Base-by-base conservation (phyloP, 2,888 invertebrate species). In the Hesperia comma region DNA sequence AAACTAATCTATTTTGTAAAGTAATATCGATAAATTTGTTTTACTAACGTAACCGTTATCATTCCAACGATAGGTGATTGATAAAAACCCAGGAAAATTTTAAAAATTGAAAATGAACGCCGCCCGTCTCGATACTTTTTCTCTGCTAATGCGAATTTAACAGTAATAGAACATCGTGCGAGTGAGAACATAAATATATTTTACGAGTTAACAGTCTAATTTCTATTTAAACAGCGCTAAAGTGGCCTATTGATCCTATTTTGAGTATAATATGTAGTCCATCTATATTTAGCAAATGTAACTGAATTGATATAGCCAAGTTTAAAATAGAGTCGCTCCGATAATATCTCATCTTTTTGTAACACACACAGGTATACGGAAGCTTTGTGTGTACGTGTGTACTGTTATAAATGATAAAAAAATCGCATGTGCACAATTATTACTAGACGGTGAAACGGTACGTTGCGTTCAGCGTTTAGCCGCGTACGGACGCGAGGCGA, bases 391-490 rank as follows among this genome's bases (percentile, higher is more conserved):
- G 26, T 53, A 32, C 15, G 19, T 49, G 10, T 63, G 32, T 61
- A 46, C 58, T 54, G 43, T 66, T 19, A 40, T 61, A 55, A 67
- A 61, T 67, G 55, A 60, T 61, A 61, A 72, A 70, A 76, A 72
- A 73, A 75, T 76, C 75, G 76, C 77, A 75, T 78, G 76, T 67
- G 69, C 69, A 68, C 62, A 68, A 68, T 63, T 69, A 68, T 63
- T 69, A 67, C 68, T 71, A 56, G 68, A 68, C 77, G 79, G 81
- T 84, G 88, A 88, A 88, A 88, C 83, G 81, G 79, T 82, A 79
- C 79, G 82, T 79, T 80, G 81, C 80, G 80, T 80, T 79, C 80
- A 75, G 78, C 76, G 76, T 74, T 70, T 67, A 64, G 69, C 72
- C 77, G 75, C 74, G 71, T 49, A 19, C 49, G 49, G 49, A 3